Conservation (phyloP, 2,797 vertebrate species). For the Pseudochromis fuscus region DNA sequence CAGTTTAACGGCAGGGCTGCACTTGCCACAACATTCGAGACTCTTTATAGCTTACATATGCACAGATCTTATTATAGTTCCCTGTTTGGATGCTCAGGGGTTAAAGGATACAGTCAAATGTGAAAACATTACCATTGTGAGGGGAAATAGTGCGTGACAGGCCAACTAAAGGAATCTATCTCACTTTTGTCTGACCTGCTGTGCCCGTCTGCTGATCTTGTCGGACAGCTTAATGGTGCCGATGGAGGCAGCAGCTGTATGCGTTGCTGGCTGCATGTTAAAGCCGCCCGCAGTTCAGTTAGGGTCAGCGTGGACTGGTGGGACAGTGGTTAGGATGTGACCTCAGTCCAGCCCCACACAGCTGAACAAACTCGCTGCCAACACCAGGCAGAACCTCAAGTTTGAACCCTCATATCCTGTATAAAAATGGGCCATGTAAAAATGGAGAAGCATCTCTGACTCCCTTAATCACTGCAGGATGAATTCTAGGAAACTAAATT, state of each 20-base stretch:
- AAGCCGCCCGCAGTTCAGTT: conserved; percentile 43
- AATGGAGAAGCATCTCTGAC: conserved; percentile 35
- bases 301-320: conserved; percentile 53
- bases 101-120: conserved; percentile 51
- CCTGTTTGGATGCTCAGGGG: conserved; percentile 56
- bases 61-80: conserved; percentile 65
- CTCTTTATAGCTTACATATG: conserved; percentile 79
- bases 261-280: conserved; percentile 42
- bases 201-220: conserved; percentile 5
- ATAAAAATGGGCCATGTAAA: conserved; percentile 28
- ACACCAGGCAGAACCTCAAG: conserved; percentile 49
- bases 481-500: conserved; percentile 46
- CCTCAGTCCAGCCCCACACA: conserved; percentile 59
- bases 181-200: conserved; percentile 28
- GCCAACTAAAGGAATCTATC: conserved; percentile 28
- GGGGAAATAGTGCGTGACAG: conserved; percentile 50
- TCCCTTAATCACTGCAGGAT: conserved; percentile 47
- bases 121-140: conserved; percentile 66
- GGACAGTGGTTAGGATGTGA: conserved; percentile 55
- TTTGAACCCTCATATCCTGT: conserved; percentile 54
- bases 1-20: conserved; percentile 68
- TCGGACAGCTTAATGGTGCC: background rate
- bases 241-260: conserved; percentile 42
- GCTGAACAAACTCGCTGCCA: conserved; percentile 61
- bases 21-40: conserved; percentile 71